Evolutionary conservation across 1,140 invertebrate species (phyloP), one percentile per base, ranked within the genome.

Genomic region (Zaprionus camerounensis): DNA sequence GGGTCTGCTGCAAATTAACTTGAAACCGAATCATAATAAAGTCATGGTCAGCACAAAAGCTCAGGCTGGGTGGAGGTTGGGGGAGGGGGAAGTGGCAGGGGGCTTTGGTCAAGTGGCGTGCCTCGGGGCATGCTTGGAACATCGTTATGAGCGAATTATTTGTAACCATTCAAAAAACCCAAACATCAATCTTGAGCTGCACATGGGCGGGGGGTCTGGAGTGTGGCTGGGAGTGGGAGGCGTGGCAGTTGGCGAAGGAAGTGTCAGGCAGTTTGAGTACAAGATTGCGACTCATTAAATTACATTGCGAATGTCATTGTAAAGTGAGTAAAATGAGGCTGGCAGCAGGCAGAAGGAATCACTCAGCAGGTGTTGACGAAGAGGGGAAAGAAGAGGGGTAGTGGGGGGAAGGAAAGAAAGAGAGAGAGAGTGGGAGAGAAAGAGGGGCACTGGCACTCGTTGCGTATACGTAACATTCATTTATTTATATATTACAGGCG

Each of bases 201-300:
- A 44, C 67, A 73, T 81, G 71, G 2, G 0, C 2, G 2, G 2
- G 7, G n/a, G 44, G 15, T 15, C 3, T 17, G 7, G 17, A 2
- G 46, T 20, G 11, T 12, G 20, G 17, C n/a, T 46, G 17, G n/a
- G 44, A 9, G 28, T 31, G 7, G 28, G 28, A 5, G 56, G 59
- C 36, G 44, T 36, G 59, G 46, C 26, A 34, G 9, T 34, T 46
- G 22, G 22, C 28, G 61, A 20, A 81, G 85, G 81, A 91, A 90
- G 86, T 90, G 85, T 91, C 85, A 90, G 85, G 81, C 84, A 90
- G 85, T 90, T 88, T 87, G 74, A 68, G 74, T 77, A 88, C 85
- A 90, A 90, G 86, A 90, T 90, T 90, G 85, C 81, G 82, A 90
- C 85, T 90, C 85, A 90, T 90, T 90, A 90, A 90, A 90, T 90